Base-by-base conservation (phyloP, 2,113 vertebrate genomes). In the Zosterops borbonicus region DNA sequence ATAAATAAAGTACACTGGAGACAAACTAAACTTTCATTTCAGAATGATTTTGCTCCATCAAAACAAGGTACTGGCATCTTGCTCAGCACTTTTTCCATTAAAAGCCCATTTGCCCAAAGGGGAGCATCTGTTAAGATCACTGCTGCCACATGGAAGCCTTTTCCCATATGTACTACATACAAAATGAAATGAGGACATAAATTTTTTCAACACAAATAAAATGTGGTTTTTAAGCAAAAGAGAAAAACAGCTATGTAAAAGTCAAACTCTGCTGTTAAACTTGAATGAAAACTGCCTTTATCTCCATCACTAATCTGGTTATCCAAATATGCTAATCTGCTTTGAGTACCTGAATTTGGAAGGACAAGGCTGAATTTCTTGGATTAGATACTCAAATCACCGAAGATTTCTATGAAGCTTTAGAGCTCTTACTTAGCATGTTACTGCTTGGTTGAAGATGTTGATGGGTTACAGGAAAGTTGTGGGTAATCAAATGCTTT, bases 131-230 rank as follows among this genome's bases (percentile, higher is more conserved):
- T 93, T 87, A 81, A 82, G 56, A 70, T 84, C 53, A 17, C 53
- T 89, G 83, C 68, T 96, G 76, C 81, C 92, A 89, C 94, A 94
- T 89, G 84, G 86, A 97, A 88, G 64, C 53, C 35, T 85, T 94
- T 94, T 64, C 64, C 81, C 87, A 31, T 88, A 92, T 80, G 92
- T 74, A 83, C 41, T 70, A 18, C 24, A 37, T 16, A n/a, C 29
- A 82, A 89, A 96, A 83, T 58, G 29, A 90, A 96, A 96, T 37
- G 29, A 28, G 74, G 82, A 80, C 82, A 91, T 49, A n/a, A 9
- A 2, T 62, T 81, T 78, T 90, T 94, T 91, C 56, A 81, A 41
- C 23, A 42, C 5, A 42, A 81, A 60, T 35, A 8, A 87, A 91
- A 83, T 37, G 29, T 4, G 9, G 33, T 35, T 46, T 37, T 85